Base-by-base conservation (phyloP, 2,113 vertebrate genomes). In the Carettochelys insculpta region DNA sequence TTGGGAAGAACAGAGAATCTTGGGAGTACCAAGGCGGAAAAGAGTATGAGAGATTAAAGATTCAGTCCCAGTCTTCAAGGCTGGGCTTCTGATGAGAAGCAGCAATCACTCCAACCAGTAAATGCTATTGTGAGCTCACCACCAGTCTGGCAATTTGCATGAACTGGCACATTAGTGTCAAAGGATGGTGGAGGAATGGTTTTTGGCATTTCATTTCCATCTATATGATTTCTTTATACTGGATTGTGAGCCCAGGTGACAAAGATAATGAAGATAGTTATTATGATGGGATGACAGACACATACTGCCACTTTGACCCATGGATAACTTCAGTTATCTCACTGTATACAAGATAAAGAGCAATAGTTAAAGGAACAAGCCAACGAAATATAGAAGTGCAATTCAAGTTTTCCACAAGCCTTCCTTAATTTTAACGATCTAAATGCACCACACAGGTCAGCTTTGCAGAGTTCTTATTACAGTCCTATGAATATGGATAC, bases 201-300 rank as follows among this genome's bases (percentile, higher is more conserved):
- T 38, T 38, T 38, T 68, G 61, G 8, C 61, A 68, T 38, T 68
- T 68, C 19, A 38, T 68, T 58, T 75, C 71, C 22, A 75, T 24
- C 25, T 41, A 75, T 16, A 8, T 45, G 71, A 27, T 27, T 45
- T 75, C 45, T 75, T 27, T 25, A 11, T 45, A 75, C 12, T 43
- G 61, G 9, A 31, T 17, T 65, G 68, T 38, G 38, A 73, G 38
- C 24, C 68, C 38, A 73, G 38, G 22, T 41, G 43, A 24, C 68
- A 73, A 25, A 73, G 41, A 73, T 9, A 73, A 43, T 73, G 68
- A 71, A 38, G 38, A 25, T 22, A 68, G 24, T 73, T 20, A 73
- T 43, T 76, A 13, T 77, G 5, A 90, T 88, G 89, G 82, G 45
- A 13, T 47, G 83, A 61, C 19, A 76, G 10, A 80, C 89, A 92